Conservation (phyloP, 2,888 invertebrate species). For the Venustoraphidia nigricollis region DNA sequence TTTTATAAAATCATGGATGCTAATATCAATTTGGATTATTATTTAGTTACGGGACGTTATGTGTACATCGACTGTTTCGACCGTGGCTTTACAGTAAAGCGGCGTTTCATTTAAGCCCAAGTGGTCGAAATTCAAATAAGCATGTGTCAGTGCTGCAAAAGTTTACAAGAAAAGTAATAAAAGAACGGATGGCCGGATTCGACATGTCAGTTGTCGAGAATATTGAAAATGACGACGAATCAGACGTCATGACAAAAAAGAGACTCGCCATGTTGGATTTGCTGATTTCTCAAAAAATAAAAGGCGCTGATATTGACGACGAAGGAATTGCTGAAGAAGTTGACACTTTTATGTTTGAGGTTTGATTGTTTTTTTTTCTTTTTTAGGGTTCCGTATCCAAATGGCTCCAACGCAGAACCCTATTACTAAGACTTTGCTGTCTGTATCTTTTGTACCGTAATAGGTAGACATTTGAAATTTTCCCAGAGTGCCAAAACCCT, state of each 20-base stretch:
- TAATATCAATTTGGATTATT: too few species aligned
- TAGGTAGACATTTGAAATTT: too few species aligned
- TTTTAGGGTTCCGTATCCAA: not conserved
- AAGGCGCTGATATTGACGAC: not conserved
- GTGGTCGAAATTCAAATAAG: not conserved
- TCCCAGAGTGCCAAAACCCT: too few species aligned
- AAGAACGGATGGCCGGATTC: not conserved
- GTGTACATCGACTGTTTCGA: not conserved
- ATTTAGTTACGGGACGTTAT: too few species aligned
- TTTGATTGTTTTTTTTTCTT: not conserved
- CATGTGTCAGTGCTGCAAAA: not conserved
- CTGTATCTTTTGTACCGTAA: too few species aligned
- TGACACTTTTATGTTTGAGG: not conserved
- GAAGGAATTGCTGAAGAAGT: not conserved
- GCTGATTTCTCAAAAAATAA: not conserved
- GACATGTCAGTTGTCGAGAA: too few species aligned
- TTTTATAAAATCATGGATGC: too few species aligned
- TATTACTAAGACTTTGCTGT: too few species aligned
- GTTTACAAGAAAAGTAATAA: not conserved
- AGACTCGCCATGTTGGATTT: not conserved
- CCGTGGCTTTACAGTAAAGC: not conserved
- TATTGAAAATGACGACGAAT: not conserved
- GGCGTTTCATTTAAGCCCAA: not conserved
- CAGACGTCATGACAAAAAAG: not conserved
- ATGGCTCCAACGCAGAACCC: too few species aligned